phyloP scores from a whole-genome alignment of 2,888 invertebrate genomes.

The Fabriciana adippe region DNA sequence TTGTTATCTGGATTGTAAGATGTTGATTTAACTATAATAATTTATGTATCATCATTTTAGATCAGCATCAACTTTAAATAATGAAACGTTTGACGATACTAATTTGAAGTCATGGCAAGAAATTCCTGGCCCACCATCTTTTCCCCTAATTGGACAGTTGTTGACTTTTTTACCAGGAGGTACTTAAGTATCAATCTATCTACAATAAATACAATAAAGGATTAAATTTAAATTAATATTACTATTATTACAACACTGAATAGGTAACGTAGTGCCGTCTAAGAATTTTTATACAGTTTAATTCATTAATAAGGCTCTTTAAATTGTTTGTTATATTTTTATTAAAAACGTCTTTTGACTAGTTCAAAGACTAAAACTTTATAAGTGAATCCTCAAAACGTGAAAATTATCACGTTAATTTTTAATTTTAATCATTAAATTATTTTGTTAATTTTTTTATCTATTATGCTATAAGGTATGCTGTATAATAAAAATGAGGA shows the following conservation, averaged over 20 bases:
- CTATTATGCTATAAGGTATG: constrained; percentile 12
- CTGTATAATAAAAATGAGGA: constrained; percentile 22
- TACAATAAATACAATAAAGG: neutral
- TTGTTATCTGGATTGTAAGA: neutral
- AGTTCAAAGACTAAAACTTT: too few species aligned
- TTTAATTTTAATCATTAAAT: neutral
- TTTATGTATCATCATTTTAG: constrained; percentile 26
- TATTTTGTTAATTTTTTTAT: constrained; percentile 59
- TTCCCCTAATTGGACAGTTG: constrained; percentile 64
- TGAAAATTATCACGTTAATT: too few species aligned
- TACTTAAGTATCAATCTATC: constrained; percentile 29
- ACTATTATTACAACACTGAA: too few species aligned
- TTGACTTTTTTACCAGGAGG: constrained; percentile 58
- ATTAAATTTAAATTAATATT: neutral
- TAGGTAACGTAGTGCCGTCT: too few species aligned
- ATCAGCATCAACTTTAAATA: constrained; percentile 30
- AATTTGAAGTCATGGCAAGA: constrained; percentile 59
- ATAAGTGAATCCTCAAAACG: too few species aligned
- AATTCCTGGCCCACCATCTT: constrained; percentile 72
- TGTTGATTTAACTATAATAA: neutral
- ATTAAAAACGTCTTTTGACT: too few species aligned
- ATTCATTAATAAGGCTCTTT: too few species aligned
- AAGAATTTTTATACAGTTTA: constrained; percentile 16
- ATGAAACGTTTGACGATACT: constrained; percentile 21
- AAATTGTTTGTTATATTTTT: too few species aligned